A percentile compares a stretch with the other conserved stretches of the same genome.
These are phyloP conservation scores for Stegostoma tigrinum DNA, from an alignment of 2,113 vertebrate genomes.

Conservation along the genomic window DNA sequence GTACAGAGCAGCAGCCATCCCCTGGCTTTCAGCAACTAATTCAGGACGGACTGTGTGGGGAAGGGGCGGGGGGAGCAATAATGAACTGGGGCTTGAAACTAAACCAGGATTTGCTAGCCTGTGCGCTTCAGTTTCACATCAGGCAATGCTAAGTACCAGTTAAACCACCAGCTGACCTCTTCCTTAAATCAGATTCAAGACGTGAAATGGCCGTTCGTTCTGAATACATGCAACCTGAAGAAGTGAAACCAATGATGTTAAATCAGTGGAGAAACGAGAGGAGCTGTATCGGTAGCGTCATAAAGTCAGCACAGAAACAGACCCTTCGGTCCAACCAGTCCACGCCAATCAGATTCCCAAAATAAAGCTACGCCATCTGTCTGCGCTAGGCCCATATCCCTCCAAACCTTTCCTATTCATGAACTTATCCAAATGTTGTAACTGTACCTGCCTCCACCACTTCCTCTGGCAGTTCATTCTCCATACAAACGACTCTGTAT, in stretches of 20 bases:
- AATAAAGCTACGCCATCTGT: no score
- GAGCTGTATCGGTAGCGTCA: background rate
- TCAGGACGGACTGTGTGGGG: background rate
- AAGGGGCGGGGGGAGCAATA: no score
- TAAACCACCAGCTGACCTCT: background rate
- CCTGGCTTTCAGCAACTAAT: background rate
- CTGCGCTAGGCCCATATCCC: no score
- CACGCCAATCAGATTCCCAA: no score
- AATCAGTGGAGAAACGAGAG: background rate
- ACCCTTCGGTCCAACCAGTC: no score
- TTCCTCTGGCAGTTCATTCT: no score
- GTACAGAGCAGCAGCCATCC: background rate
- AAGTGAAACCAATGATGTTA: background rate
- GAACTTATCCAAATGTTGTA: no score
- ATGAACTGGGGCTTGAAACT: background rate
- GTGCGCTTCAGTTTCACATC: background rate
- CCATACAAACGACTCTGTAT: no score
- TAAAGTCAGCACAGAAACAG: no score
- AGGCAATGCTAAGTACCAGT: background rate
- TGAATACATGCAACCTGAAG: background rate
- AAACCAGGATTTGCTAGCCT: background rate
- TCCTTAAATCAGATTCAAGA: background rate
- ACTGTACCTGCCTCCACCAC: no score
- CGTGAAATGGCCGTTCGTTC: background rate
- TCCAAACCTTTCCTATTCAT: no score